Evolutionary conservation across 2,888 invertebrate genomes (phyloP).

Genomic region (Acronicta alni): DNA sequence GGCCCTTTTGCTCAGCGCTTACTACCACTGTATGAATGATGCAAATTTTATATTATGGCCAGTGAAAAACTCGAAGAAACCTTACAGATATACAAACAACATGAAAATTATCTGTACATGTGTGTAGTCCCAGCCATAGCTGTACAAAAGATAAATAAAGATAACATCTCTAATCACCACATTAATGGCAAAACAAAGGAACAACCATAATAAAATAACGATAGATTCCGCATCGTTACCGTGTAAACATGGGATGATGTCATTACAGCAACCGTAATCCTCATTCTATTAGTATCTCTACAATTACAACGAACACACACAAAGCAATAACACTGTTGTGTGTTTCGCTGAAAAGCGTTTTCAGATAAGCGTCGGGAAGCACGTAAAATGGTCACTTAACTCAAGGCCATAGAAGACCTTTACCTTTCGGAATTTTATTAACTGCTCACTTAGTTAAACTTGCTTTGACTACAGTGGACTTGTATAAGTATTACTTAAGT

Average conservation of each 20-base stretch:
- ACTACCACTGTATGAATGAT: no score
- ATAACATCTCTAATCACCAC: neutral
- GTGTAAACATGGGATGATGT: constrained; percentile 36
- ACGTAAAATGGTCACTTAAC: constrained; percentile 62
- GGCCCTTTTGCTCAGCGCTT: no score
- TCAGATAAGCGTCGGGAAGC: constrained; percentile 59
- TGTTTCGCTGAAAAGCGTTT: constrained; percentile 61
- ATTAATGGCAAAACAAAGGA: constrained; percentile 25
- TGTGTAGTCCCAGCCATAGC: neutral
- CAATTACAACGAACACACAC: constrained; percentile 45
- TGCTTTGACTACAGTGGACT: constrained; percentile 35
- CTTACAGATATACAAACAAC: no score
- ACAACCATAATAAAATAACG: constrained; percentile 10
- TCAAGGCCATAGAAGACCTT: constrained; percentile 57
- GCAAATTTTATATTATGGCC: no score
- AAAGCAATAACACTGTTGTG: constrained; percentile 54
- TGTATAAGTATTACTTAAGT: constrained; percentile 18
- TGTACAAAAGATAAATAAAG: neutral
- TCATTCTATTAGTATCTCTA: constrained; percentile 20
- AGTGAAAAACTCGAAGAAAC: no score
- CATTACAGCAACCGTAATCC: constrained; percentile 24
- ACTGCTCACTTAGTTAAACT: constrained; percentile 51
- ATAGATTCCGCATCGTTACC: constrained; percentile 12
- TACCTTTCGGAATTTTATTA: constrained; percentile 62
- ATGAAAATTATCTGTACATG: neutral